A percentile compares a stretch with the other conserved stretches of the same genome.
phyloP scores from a whole-genome alignment of 2,797 vertebrate species.

The Channallabes apus region DNA sequence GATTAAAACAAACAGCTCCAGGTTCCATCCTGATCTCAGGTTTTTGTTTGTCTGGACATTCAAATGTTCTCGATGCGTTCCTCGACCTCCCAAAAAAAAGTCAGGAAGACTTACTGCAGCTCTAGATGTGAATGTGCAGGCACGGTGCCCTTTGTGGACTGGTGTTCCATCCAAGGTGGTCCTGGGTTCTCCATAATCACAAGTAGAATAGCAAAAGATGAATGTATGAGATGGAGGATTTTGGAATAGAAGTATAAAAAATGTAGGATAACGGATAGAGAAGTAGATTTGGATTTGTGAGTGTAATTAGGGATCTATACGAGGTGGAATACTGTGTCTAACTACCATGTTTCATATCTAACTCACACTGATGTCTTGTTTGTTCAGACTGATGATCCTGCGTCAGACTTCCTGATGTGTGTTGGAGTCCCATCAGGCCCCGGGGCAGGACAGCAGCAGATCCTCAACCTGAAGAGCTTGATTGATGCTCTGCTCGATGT shows the following conservation, averaged over 20 bases:
- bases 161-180: not conserved
- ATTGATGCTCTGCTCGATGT: conserved; percentile 69
- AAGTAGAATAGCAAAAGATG: not conserved
- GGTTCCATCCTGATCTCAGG: not conserved
- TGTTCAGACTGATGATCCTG: conserved; percentile 55
- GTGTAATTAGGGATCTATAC: not conserved
- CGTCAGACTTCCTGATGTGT: conserved; percentile 68
- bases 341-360: not conserved
- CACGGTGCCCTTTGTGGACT: not conserved
- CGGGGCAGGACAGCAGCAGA: conserved; percentile 59
- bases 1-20: not conserved
- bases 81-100: not conserved
- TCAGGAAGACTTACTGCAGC: not conserved
- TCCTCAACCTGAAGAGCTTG: conserved; percentile 65
- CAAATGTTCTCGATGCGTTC: not conserved
- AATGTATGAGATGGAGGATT: not conserved
- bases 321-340: not conserved
- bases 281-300: not conserved
- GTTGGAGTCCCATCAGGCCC: conserved; percentile 62
- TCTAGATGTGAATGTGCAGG: not conserved
- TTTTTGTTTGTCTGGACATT: not conserved
- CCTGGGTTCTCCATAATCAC: not conserved
- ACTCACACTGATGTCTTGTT: not conserved
- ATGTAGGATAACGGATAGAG: not conserved
- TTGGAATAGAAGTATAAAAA: conserved; percentile 20